Evolutionary conservation across 2,888 invertebrate genomes (phyloP).

Genomic region (Dioctria rufipes): DNA sequence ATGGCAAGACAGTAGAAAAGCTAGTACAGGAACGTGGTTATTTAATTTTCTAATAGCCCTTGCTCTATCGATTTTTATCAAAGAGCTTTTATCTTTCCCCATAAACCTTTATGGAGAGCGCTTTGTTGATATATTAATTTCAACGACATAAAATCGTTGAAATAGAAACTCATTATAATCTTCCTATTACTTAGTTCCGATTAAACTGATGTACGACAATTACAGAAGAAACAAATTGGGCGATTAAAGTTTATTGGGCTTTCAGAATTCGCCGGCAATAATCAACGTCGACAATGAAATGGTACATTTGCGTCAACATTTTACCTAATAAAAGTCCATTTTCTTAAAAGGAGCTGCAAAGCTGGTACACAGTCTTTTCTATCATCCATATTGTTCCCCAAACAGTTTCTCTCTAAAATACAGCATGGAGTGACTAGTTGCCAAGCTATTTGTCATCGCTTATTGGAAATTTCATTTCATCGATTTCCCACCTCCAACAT

Average conservation of each 20-base stretch:
- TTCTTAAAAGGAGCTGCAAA: neutral
- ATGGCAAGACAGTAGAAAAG: too few species aligned
- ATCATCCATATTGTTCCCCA: conserved; percentile 32
- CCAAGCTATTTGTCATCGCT: conserved; percentile 56
- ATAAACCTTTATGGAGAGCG: too few species aligned
- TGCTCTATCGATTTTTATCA: too few species aligned
- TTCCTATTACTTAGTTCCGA: conserved; percentile 15
- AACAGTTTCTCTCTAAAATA: conserved; percentile 29
- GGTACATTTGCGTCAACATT: conserved; percentile 57
- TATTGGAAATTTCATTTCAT: conserved; percentile 57
- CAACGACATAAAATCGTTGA: too few species aligned
- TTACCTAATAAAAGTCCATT: conserved; percentile 55
- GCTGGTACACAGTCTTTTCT: conserved; percentile 21
- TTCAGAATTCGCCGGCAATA: conserved; percentile 31
- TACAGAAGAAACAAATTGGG: conserved; percentile 58
- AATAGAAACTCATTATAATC: neutral
- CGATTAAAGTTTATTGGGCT: conserved; percentile 54
- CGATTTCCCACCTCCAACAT: conserved; percentile 2
- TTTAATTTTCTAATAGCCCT: too few species aligned
- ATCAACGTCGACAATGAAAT: conserved; percentile 56
- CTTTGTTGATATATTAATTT: too few species aligned
- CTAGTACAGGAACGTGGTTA: too few species aligned
- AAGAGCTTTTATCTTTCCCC: too few species aligned
- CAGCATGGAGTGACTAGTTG: conserved; percentile 43
- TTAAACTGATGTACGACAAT: conserved; percentile 46